These are phyloP conservation scores for Dendrocincla tyrannina DNA, from an alignment of 2,797 vertebrate species.

Conservation along the genomic window DNA sequence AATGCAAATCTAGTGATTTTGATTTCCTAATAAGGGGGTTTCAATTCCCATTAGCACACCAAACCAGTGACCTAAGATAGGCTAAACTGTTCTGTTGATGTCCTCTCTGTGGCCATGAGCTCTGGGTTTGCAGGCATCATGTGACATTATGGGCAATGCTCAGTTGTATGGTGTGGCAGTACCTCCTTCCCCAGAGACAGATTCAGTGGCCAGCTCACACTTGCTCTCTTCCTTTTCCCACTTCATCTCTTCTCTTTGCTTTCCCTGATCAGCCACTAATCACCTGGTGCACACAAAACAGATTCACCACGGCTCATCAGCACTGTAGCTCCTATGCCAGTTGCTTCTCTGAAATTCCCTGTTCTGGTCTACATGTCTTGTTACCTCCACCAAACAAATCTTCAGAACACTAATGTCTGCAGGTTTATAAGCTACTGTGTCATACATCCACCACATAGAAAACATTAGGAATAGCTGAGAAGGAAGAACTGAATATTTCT, in stretches of 20 bases:
- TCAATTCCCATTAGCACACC: not conserved
- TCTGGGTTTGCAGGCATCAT: not conserved
- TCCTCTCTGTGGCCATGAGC: not conserved
- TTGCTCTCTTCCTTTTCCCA: not conserved
- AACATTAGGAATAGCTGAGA: not conserved
- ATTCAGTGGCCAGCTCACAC: not conserved
- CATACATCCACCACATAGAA: not conserved
- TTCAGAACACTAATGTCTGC: not conserved
- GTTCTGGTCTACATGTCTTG: not conserved
- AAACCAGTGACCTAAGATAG: not conserved
- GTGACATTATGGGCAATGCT: not conserved
- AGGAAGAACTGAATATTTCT: not conserved
- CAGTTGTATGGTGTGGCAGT: not conserved
- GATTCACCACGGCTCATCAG: not conserved
- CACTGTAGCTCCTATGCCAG: not conserved
- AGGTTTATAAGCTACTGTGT: not conserved
- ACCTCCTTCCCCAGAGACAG: not conserved
- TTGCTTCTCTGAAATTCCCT: not conserved
- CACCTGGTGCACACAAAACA: not conserved
- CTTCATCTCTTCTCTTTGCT: not conserved
- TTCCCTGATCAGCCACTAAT: not conserved
- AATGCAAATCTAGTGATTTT: constrained; percentile 10
- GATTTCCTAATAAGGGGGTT: constrained; percentile 18
- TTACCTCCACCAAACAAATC: not conserved
- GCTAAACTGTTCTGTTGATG: not conserved